phyloP scores from a whole-genome alignment of 2,797 vertebrate species.

The Tiaroga cobitis region DNA sequence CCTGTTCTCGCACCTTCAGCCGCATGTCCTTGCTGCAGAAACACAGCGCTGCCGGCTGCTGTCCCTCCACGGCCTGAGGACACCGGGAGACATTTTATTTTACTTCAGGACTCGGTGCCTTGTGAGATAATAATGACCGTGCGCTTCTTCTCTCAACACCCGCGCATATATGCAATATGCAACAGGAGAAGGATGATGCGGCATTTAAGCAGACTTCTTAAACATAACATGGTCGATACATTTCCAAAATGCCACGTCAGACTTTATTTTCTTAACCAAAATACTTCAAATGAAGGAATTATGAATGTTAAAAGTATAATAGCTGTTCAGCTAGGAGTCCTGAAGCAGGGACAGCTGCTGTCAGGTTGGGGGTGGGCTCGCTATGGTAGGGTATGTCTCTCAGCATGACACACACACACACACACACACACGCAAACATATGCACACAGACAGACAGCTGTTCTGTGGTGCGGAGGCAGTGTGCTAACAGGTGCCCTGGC shows the following conservation, averaged over 20 bases:
- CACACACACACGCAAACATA: slow-evolving; percentile 61
- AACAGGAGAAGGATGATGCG: neutral
- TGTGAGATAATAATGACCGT: slow-evolving; percentile 31
- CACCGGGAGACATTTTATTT: neutral
- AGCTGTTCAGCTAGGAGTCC: slow-evolving; percentile 67
- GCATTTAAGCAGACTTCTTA: slow-evolving; percentile 3
- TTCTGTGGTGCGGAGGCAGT: slow-evolving; percentile 76
- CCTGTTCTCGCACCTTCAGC: slow-evolving; percentile 94
- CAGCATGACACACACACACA: slow-evolving; percentile 69
- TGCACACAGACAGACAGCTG: slow-evolving; percentile 59
- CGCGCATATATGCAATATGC: neutral
- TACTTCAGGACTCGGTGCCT: slow-evolving; percentile 49
- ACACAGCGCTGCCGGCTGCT: slow-evolving; percentile 90
- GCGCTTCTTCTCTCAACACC: slow-evolving; percentile 5
- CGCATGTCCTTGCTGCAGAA: slow-evolving; percentile 97
- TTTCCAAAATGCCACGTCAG: slow-evolving; percentile 17
- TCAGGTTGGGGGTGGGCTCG: slow-evolving; percentile 72
- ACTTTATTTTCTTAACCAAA: neutral
- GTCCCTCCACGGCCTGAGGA: slow-evolving; percentile 73
- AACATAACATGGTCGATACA: slow-evolving; percentile 8
- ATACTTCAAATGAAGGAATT: slow-evolving; percentile 49
- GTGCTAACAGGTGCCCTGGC: slow-evolving; percentile 80
- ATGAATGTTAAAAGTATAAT: slow-evolving; percentile 67
- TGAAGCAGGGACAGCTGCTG: slow-evolving; percentile 74
- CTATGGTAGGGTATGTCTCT: slow-evolving; percentile 76